Conservation (phyloP, 2,113 vertebrate genomes). For the Serinus canaria region DNA sequence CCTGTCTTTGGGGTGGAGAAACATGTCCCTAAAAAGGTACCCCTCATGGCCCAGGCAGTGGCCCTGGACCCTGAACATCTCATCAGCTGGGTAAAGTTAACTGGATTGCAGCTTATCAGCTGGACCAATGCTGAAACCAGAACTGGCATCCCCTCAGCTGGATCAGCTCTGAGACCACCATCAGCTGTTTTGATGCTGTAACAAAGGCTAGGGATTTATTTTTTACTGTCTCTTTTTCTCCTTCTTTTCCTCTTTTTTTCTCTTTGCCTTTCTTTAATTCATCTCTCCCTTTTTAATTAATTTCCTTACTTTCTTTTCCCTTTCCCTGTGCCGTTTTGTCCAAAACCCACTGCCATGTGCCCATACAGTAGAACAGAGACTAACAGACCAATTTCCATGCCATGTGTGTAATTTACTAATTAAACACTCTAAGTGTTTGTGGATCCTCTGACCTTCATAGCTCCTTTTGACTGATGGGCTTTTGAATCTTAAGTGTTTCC, state of each 20-base stretch:
- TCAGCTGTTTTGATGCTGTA: not conserved
- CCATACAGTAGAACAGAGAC: not conserved
- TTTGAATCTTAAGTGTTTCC: not conserved
- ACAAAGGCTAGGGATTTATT: not conserved
- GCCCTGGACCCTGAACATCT: not conserved
- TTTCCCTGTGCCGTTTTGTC: not conserved
- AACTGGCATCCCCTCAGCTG: not conserved
- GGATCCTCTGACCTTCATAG: not conserved
- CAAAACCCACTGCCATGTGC: not conserved
- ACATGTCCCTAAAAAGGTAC: fast-evolving
- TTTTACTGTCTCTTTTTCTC: not conserved
- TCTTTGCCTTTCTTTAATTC: not conserved
- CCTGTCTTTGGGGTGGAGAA: not conserved
- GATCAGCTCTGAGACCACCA: not conserved
- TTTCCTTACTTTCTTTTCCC: not conserved
- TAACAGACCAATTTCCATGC: not conserved
- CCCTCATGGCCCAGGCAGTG: not conserved
- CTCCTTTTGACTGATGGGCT: not conserved
- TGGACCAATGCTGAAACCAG: not conserved
- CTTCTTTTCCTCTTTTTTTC: not conserved
- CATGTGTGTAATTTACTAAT: not conserved
- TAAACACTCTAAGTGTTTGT: not conserved
- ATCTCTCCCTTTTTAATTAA: not conserved
- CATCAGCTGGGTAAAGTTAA: not conserved
- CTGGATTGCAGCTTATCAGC: not conserved